phyloP scores from a whole-genome alignment of 2,113 vertebrate species.

The Cairina moschata region DNA sequence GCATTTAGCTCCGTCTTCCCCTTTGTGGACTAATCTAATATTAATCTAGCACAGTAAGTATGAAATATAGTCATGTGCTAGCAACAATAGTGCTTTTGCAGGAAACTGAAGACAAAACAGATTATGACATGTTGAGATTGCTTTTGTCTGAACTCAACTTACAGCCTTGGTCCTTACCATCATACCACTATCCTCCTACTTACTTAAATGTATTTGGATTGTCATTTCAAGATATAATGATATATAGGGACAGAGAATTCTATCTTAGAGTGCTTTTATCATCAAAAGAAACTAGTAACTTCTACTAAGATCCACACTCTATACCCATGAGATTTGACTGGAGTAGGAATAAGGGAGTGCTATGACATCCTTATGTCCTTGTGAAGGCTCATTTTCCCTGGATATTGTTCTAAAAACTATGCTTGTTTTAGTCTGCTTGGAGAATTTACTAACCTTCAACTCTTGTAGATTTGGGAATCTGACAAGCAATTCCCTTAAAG shows the following conservation, averaged over 20 bases:
- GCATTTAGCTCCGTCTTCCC: not conserved
- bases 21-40: not conserved
- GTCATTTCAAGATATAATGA: not conserved
- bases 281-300: not conserved
- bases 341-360: not conserved
- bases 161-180: not conserved
- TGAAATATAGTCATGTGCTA: not conserved
- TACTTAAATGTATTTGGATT: not conserved
- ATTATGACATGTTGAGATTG: not conserved
- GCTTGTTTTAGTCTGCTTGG: not conserved
- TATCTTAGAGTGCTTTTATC: not conserved
- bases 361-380: not conserved
- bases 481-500: constrained; percentile 83
- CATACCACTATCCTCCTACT: not conserved
- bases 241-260: not conserved
- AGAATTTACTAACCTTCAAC: constrained; percentile 65
- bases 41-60: not conserved
- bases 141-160: not conserved
- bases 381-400: not conserved
- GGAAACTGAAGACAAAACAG: not conserved
- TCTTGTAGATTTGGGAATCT: constrained; percentile 65
- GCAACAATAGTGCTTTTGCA: not conserved
- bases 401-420: not conserved
- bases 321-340: not conserved
- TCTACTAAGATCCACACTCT: not conserved